Evolutionary conservation across 2,797 vertebrate genomes (phyloP).

Genomic region (Anniella stebbinsi): DNA sequence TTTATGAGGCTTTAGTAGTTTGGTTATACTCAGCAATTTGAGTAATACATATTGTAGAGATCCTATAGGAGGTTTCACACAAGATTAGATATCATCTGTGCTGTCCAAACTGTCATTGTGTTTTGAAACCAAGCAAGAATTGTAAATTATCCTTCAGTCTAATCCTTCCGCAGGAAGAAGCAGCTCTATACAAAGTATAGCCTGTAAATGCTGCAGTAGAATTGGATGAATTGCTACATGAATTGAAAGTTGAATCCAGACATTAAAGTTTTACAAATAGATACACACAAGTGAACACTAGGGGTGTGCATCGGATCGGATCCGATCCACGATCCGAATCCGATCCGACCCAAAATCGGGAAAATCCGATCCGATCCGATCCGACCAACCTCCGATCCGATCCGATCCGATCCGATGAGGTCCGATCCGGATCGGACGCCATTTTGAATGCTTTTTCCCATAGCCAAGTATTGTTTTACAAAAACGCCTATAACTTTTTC

Average conservation of each 20-base stretch:
- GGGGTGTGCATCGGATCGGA: too few relatives aligned
- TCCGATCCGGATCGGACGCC: too few relatives aligned
- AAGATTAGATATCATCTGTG: slow-evolving; percentile 3
- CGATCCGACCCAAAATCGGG: too few relatives aligned
- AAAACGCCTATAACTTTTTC: too few relatives aligned
- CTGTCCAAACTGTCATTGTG: slow-evolving; percentile 9
- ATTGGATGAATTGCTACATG: slow-evolving; percentile 9
- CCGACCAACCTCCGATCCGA: too few relatives aligned
- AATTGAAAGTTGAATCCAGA: neutral
- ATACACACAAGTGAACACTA: too few relatives aligned
- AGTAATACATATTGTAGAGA: slow-evolving; percentile 30
- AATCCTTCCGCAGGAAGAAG: neutral
- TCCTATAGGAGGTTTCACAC: neutral
- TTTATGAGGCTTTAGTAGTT: slow-evolving; percentile 11
- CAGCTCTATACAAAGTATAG: slow-evolving; percentile 16
- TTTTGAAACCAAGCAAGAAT: slow-evolving; percentile 26
- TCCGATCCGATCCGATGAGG: too few relatives aligned
- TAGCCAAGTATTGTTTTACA: too few relatives aligned
- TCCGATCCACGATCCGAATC: too few relatives aligned
- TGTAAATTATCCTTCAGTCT: neutral
- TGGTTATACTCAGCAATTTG: slow-evolving; percentile 40
- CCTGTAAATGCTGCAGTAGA: slow-evolving; percentile 1
- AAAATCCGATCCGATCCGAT: too few relatives aligned
- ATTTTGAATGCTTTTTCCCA: too few relatives aligned
- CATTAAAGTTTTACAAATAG: too few relatives aligned